These are phyloP conservation scores for Gorsachius magnificus DNA, from an alignment of 2,797 vertebrate genomes.

Conservation along the genomic window DNA sequence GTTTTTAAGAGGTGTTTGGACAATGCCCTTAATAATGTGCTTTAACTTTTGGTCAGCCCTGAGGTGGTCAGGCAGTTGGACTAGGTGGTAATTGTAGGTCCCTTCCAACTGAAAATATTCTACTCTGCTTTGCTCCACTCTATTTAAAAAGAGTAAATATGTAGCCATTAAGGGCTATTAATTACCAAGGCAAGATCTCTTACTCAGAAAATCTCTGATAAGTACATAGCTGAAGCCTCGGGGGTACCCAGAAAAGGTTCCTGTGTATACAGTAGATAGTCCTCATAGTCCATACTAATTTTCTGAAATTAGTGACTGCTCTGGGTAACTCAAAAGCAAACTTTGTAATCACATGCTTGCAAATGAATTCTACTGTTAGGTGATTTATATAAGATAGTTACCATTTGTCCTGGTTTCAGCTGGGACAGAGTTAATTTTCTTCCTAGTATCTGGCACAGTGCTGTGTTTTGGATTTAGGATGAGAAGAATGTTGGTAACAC, in stretches of 20 bases:
- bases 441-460: too few species aligned
- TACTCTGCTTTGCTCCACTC: not conserved
- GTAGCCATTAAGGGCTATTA: not conserved
- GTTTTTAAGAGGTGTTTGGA: accelerated
- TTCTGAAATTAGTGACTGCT: not conserved
- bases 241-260: not conserved
- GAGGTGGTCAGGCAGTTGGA: not conserved
- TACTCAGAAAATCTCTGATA: not conserved
- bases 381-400: not conserved
- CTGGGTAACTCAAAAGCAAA: not conserved
- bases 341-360: not conserved
- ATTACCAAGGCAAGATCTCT: not conserved
- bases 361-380: not conserved
- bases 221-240: not conserved
- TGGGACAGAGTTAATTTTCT: too few species aligned
- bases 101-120: not conserved
- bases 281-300: not conserved
- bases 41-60: not conserved
- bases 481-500: too few species aligned
- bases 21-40: accelerated
- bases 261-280: not conserved
- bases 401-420: not conserved
- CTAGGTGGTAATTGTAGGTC: not conserved
- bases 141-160: not conserved
- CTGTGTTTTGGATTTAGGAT: too few species aligned